Base-by-base conservation (phyloP, 1,140 invertebrate species). In the Polypedilum pembai region DNA sequence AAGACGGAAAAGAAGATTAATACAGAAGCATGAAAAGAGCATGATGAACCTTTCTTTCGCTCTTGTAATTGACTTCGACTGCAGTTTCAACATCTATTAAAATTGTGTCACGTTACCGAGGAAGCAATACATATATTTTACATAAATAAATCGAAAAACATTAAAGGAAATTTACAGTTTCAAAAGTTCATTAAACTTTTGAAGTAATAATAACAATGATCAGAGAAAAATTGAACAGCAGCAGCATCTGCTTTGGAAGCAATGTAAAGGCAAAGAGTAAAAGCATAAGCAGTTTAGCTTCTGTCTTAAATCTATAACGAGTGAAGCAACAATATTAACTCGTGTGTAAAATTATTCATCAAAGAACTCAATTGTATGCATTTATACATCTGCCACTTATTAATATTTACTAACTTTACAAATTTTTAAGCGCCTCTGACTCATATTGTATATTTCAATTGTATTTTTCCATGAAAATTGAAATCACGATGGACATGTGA, bases 401-500 rank as follows among this genome's bases (percentile, higher is more conserved):
- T 56, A 45, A 56, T n/a, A 56, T 33, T 33, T 33, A 33, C 24
- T 33, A 33, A 33, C 24, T 3, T 33, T 33, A 33, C 24, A 33
- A 33, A 33, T 33, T 33, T 33, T 33, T 33, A 33, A 12, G 45
- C n/a, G 45, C 45, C 45, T 56, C 4, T 56, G 45, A 56, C 12
- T 56, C 45, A 56, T 15, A 56, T 56, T 56, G 3, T 33, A 3
- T 33, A 33, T 33, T 33, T 33, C 24, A 33, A 33, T 33, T 33
- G 5, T 33, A 56, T n/a, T 56, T 56, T 56, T n/a, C 45, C 45
- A 12, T n/a, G 45, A 56, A 56, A 56, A 56, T 56, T 12, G 15
- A 56, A 12, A 56, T 56, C 45, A 56, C 45, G 45, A 56, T 15
- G n/a, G 45, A 56, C 45, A 56, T n/a, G 45, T n/a, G n/a, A 56